Conservation (phyloP, 1,140 invertebrate genomes). For the Ips nitidus region DNA sequence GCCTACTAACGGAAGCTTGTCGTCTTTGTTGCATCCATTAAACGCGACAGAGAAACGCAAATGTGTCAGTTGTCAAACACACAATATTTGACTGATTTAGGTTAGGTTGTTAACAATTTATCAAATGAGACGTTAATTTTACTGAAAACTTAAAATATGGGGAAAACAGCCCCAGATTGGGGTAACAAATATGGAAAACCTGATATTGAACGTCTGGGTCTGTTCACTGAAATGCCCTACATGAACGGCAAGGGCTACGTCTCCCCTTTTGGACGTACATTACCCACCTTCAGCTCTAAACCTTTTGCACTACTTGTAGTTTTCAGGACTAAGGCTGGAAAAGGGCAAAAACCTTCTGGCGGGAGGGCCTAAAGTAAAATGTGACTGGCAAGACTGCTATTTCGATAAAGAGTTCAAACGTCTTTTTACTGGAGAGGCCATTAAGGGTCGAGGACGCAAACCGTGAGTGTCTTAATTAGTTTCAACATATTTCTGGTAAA, state of each 20-base stretch:
- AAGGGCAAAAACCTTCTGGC: conserved; percentile 36
- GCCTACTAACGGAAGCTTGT: too few species aligned
- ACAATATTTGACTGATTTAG: too few species aligned
- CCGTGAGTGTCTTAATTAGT: neutral
- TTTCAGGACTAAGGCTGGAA: conserved; percentile 13
- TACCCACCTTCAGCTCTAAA: neutral
- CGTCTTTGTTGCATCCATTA: too few species aligned
- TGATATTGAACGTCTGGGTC: conserved; percentile 49
- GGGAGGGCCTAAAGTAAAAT: conserved; percentile 41
- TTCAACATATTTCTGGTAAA: too few species aligned
- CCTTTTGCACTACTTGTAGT: neutral
- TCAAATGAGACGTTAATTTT: too few species aligned
- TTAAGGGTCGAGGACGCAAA: conserved; percentile 35
- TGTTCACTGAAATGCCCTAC: conserved; percentile 50
- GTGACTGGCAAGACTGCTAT: conserved; percentile 47
- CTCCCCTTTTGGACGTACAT: conserved; percentile 29
- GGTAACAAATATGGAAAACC: conserved; percentile 46
- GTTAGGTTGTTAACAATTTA: too few species aligned
- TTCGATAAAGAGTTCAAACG: conserved; percentile 48
- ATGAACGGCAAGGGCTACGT: conserved; percentile 47
- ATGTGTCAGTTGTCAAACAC: too few species aligned
- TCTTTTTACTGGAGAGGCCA: conserved; percentile 45
- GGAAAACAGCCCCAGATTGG: conserved; percentile 16
- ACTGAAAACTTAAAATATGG: neutral
- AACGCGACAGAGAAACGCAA: too few species aligned